Base-by-base conservation (phyloP, 2,888 invertebrate genomes). In the Chrysopilus asiliformis region DNA sequence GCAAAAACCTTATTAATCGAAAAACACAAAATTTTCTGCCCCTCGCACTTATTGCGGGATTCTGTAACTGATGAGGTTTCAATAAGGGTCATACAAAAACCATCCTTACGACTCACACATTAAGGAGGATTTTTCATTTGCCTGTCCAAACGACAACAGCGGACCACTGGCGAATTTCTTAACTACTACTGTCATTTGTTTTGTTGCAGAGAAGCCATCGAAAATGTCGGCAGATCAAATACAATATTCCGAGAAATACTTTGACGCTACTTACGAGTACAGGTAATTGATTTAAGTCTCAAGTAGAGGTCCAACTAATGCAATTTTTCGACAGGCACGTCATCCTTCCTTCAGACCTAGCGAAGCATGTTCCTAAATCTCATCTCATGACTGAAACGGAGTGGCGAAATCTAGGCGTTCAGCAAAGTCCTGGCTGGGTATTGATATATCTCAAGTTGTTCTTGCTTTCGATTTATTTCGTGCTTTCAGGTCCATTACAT, bases 371-470 rank as follows among this genome's bases (percentile, higher is more conserved):
- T 0, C 93, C 93, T 1, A 81, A 85, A 55, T 77, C 80, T 1
- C 91, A 91, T 55, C 66, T 93, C 32, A 89, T 94, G 89, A 81
- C 86, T 0, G 94, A 94, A 65, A 79, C 84, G 0, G 93, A 94
- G 62, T 94, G 94, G 93, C 70, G 93, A 41, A 85, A 87, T 60
- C 71, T 94, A 2, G 93, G 93, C 1, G 89, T 94, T 1, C 90
- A 91, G 56, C 93, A 93, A 58, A 89, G 89, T 55, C 89, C 87
- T 0, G 84, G 84, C 32, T 85, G 84, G 84, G 51, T n/a, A n/a
- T n/a, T n/a, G n/a, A n/a, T n/a, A n/a, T n/a, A n/a, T n/a, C n/a
- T n/a, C n/a, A n/a, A n/a, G n/a, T n/a, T n/a, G n/a, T n/a, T n/a
- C n/a, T n/a, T n/a, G n/a, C n/a, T n/a, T n/a, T n/a, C n/a, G n/a